Base-by-base conservation (phyloP, 2,888 invertebrate genomes). In the Anthophora plumipes region DNA sequence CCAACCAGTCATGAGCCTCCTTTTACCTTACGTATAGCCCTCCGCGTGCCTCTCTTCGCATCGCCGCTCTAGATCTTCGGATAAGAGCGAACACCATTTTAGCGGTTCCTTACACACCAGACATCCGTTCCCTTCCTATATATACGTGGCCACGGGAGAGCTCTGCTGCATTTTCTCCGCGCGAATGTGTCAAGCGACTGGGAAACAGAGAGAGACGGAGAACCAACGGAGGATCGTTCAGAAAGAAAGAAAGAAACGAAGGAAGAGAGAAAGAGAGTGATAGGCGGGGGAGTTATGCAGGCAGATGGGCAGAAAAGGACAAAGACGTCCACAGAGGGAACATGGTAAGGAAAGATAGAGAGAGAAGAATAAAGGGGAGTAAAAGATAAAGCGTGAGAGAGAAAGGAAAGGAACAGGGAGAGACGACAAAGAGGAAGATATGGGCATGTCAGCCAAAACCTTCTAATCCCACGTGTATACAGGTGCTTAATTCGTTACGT, bases 21-120 rank as follows among this genome's bases (percentile, higher is more conserved):
- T 89, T 90, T 91, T 91, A 90, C 90, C 89, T 91, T 90, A 91
- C 90, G 90, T 91, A 90, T 90, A 90, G 89, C 89, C 90, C 92
- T 91, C 92, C 91, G 92, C 92, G 92, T 92, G 92, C 92, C 91
- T 92, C 92, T 92, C 91, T 90, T 92, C 93, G 92, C 92, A 92
- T 92, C 92, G 93, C 92, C 93, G 93, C 93, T 93, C 93, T 89
- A 93, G 93, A 93, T 93, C 93, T 90, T 88, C 91, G 90, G 93
- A 93, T 93, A 93, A 93, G 91, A 92, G 87, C 91, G 91, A 93
- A 93, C 93, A 93, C 93, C 93, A 93, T 93, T 93, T 93, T 93
- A 93, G 93, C 93, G 93, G 93, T 93, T 93, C 93, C 93, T 93
- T 93, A 93, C 93, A 93, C 93, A 93, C 91, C 92, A 93, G 92